Conservation (phyloP, 23 tunicate genomes). For the Clavelina lepadiformis region DNA sequence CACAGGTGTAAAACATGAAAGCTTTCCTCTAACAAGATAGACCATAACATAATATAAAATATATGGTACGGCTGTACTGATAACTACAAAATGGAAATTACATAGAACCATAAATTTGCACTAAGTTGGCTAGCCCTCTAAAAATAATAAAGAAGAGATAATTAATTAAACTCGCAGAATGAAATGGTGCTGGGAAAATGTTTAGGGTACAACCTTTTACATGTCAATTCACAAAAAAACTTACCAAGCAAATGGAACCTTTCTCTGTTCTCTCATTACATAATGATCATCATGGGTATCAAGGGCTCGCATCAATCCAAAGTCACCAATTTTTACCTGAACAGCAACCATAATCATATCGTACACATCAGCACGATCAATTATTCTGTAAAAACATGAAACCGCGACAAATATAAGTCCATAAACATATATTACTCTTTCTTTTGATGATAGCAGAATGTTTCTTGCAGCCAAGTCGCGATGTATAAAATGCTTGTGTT, state of each 20-base stretch:
- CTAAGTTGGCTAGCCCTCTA: no score
- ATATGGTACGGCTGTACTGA: no score
- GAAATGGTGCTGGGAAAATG: slow-evolving; percentile 3
- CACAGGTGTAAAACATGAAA: no score
- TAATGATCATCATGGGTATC: slow-evolving; percentile 90
- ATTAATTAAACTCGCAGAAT: no score
- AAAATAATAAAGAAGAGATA: no score
- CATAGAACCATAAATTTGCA: no score
- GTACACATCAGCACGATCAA: neutral
- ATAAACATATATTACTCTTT: slow-evolving; percentile 34
- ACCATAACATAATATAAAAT: no score
- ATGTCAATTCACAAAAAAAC: slow-evolving; percentile 5
- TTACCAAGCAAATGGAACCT: slow-evolving; percentile 98
- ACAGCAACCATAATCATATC: neutral
- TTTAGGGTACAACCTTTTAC: neutral
- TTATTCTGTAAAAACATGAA: neutral
- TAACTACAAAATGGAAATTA: no score
- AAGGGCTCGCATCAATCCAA: slow-evolving; percentile 94
- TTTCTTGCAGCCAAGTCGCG: slow-evolving; percentile 95
- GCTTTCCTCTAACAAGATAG: no score
- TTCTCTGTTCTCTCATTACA: slow-evolving; percentile 85
- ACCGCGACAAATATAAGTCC: neutral
- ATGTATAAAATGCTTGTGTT: slow-evolving; percentile 80
- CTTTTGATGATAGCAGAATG: slow-evolving; percentile 68
- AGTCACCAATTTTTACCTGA: slow-evolving; percentile 95